These are phyloP conservation scores for Athetis lepigone DNA, from an alignment of 2,888 invertebrate species.

Conservation along the genomic window DNA sequence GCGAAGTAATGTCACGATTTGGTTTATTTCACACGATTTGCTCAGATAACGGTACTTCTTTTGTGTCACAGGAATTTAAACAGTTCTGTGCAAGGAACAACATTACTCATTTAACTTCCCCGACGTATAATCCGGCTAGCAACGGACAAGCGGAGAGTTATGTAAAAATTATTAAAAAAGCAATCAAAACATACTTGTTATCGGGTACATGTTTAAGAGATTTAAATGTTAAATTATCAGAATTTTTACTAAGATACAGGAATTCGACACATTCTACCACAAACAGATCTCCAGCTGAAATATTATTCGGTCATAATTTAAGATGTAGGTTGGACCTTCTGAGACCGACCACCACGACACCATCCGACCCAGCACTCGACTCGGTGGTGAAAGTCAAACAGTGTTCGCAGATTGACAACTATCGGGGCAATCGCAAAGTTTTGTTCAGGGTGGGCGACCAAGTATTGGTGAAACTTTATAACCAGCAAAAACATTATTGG, in stretches of 20 bases:
- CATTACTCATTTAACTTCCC: conserved; percentile 12
- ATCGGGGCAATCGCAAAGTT: conserved; percentile 13
- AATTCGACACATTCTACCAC: conserved; percentile 22
- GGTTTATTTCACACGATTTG: conserved; percentile 13
- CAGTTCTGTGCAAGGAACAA: conserved; percentile 5
- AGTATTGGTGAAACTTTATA: conserved; percentile 4
- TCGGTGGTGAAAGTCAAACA: conserved; percentile 6
- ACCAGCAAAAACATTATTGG: conserved; percentile 12
- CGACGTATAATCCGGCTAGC: conserved; percentile 4
- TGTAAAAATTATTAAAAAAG: conserved; percentile 12
- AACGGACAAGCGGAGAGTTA: not conserved
- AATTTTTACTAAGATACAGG: conserved; percentile 16
- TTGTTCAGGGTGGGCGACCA: not conserved
- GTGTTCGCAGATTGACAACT: conserved; percentile 15
- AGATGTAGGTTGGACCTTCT: conserved; percentile 15
- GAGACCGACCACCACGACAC: conserved; percentile 5
- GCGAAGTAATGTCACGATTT: conserved; percentile 16
- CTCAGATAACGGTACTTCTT: conserved; percentile 13
- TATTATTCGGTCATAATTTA: conserved; percentile 9
- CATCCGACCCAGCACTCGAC: conserved; percentile 15
- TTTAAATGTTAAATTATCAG: conserved; percentile 8
- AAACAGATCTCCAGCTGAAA: conserved; percentile 19
- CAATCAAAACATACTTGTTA: conserved; percentile 9
- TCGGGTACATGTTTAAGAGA: not conserved
- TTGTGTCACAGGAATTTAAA: conserved; percentile 14